Evolutionary conservation across 2,113 vertebrate genomes (phyloP), one percentile per base, ranked within the genome.

Genomic region (Calidris pygmaea): DNA sequence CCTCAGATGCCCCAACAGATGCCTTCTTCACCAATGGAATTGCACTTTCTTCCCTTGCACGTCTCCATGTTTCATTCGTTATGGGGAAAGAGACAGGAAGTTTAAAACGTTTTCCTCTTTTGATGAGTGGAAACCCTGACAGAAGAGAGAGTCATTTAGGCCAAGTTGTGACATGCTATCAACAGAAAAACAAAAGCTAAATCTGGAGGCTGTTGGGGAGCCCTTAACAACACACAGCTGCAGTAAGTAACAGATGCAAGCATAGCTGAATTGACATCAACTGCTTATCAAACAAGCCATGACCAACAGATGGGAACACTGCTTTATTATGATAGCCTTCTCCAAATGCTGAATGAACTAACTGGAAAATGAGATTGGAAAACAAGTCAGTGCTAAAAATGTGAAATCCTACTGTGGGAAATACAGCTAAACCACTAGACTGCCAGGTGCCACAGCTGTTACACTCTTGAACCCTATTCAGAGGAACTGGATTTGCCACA

Each of bases 251-350:
- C 83, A 90, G 88, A 91, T 78, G 80, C 89, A 82, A 65, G 78
- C 41, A 23, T 14, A 37, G 84, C 47, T 93, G 77, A 90, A 94
- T 32, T 66, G 78, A 41, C 84, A 96, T 55, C 80, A 79, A 90
- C 77, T 62, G 75, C 92, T 90, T 76, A 58, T 87, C 82, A 89
- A 93, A 89, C n/a, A 86, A 95, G 58, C 53, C 56, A 37, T 81
- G 86, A 74, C 83, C 88, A 97, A 66, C 95, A 97, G 91, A 96
- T 89, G 83, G 95, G 80, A 94, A 67, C 65, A 67, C n/a, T 84
- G 72, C 63, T 96, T 90, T 75, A 71, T 87, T 87, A n/a, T 63
- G 48, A 79, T 6, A 63, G 87, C 85, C 75, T 91, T 56, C 83
- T 92, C 75, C 87, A 95, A 94, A 79, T 9, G 34, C 47, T 93